Evolutionary conservation across 2,888 invertebrate genomes (phyloP).

Genomic region (Arge pagana): DNA sequence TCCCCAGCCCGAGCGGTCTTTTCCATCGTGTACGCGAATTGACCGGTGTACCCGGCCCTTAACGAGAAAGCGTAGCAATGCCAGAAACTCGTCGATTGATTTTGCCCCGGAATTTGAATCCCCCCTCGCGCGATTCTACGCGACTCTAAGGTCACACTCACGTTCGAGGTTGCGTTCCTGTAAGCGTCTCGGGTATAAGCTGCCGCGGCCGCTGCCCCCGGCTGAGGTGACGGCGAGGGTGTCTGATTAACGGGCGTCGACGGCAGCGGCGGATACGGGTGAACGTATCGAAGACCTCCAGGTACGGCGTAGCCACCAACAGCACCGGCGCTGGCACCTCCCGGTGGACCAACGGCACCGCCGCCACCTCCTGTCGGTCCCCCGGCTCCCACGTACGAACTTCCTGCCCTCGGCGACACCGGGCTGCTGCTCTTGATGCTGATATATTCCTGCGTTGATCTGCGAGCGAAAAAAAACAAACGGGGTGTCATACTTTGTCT

Average conservation of each 20-base stretch:
- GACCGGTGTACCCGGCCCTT: neutral
- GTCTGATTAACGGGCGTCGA: slow-evolving; percentile 55
- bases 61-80: too few species aligned
- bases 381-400: slow-evolving; percentile 40
- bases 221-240: slow-evolving; percentile 56
- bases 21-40: neutral
- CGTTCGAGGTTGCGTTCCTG: slow-evolving; percentile 51
- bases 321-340: slow-evolving; percentile 13
- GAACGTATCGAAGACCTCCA: slow-evolving; percentile 53
- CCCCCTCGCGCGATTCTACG: too few species aligned
- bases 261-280: slow-evolving; percentile 53
- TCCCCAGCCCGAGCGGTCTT: too few species aligned
- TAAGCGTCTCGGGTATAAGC: slow-evolving; percentile 52
- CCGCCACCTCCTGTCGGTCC: slow-evolving; percentile 33
- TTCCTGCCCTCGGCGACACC: slow-evolving; percentile 53
- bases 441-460: slow-evolving; percentile 53
- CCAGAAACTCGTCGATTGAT: too few species aligned
- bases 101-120: too few species aligned
- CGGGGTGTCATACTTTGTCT: neutral
- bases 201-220: slow-evolving; percentile 54
- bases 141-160: too few species aligned
- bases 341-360: slow-evolving; percentile 26
- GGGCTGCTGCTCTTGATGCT: slow-evolving; percentile 55
- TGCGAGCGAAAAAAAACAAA: slow-evolving; percentile 30
- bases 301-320: slow-evolving; percentile 58